phyloP scores from a whole-genome alignment of 2,888 invertebrate species.

The Drosophila silvestris region DNA sequence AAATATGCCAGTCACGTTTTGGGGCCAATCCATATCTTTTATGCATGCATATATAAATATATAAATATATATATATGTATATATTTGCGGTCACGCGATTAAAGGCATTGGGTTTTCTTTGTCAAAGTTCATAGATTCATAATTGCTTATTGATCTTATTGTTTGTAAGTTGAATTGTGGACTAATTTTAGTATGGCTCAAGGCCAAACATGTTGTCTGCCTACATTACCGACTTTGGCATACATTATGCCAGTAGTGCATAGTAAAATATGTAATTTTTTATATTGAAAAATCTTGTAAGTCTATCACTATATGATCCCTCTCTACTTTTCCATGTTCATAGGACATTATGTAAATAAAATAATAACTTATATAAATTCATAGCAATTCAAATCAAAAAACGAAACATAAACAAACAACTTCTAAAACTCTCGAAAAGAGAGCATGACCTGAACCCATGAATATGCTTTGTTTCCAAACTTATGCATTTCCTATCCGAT shows the following conservation, averaged over 20 bases:
- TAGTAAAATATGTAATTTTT: background rate
- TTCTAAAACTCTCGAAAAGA: background rate
- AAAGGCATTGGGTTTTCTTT: conserved; percentile 11
- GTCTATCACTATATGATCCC: background rate
- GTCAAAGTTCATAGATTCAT: conserved; percentile 17
- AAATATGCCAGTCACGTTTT: conserved; percentile 67
- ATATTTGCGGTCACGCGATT: conserved; percentile 41
- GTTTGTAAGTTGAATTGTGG: background rate
- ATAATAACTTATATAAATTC: background rate
- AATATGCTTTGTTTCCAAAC: too few relatives aligned
- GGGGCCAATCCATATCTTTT: conserved; percentile 34
- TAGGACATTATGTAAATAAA: too few relatives aligned
- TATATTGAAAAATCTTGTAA: background rate
- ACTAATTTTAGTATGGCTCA: background rate
- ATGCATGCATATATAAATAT: conserved; percentile 7
- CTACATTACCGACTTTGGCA: background rate
- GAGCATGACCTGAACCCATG: background rate
- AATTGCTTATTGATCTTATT: conserved; percentile 10
- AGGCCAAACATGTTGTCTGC: background rate
- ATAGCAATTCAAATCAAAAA: background rate
- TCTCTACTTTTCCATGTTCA: background rate
- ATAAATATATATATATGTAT: background rate
- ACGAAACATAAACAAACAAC: background rate
- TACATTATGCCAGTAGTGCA: background rate
- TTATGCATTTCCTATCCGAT: background rate